phyloP scores from a whole-genome alignment of 2,113 vertebrate genomes.

The Balaenoptera acutorostrata region DNA sequence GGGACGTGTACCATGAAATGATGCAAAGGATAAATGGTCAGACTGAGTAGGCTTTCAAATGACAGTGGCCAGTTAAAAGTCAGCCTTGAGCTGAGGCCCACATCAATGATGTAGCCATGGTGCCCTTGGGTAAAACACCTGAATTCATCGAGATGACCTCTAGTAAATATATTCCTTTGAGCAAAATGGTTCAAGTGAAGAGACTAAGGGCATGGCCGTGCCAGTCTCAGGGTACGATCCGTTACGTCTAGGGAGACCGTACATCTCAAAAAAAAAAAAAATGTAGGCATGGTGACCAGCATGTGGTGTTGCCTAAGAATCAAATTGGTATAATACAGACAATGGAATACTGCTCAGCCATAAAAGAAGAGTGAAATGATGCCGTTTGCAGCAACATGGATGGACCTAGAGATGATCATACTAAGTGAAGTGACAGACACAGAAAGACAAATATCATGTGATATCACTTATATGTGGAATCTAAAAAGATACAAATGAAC shows the following conservation, averaged over 20 bases:
- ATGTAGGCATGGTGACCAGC: not conserved
- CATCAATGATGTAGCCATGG: too few species aligned
- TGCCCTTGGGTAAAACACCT: not conserved
- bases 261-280: not conserved
- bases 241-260: not conserved
- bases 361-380: too few species aligned
- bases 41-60: not conserved
- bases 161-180: not conserved
- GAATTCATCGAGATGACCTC: not conserved
- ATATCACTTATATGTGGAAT: too few species aligned
- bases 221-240: not conserved
- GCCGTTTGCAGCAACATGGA: too few species aligned
- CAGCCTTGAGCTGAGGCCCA: not conserved
- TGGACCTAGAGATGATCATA: too few species aligned
- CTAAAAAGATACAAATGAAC: too few species aligned
- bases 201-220: not conserved
- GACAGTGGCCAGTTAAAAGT: not conserved
- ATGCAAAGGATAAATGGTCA: not conserved
- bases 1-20: not conserved
- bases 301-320: not conserved
- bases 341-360: too few species aligned
- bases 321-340: not conserved
- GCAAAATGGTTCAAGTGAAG: not conserved
- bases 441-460: too few species aligned
- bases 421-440: too few species aligned